Conservation (phyloP, 2,888 invertebrate genomes). For the Chelonus formosanus region DNA sequence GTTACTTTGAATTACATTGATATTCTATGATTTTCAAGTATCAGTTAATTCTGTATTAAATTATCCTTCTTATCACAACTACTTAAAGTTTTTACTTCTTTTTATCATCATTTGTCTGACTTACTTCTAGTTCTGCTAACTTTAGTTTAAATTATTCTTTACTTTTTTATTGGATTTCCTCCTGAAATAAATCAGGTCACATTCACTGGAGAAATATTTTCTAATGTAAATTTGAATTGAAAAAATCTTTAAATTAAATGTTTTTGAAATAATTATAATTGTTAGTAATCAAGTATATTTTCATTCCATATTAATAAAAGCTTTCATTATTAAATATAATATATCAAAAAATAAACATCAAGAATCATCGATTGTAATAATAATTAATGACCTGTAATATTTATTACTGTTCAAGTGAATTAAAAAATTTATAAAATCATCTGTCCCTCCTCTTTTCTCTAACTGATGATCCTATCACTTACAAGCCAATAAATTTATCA, state of each 20-base stretch:
- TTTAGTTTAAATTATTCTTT: constrained; percentile 9
- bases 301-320: too few relatives aligned
- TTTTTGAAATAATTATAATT: too few relatives aligned
- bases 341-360: neutral
- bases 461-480: too few relatives aligned
- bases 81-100: too few relatives aligned
- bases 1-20: too few relatives aligned
- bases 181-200: constrained; percentile 15
- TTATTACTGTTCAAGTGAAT: neutral
- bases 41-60: too few relatives aligned
- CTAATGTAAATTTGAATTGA: neutral
- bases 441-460: too few relatives aligned
- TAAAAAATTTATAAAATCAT: too few relatives aligned
- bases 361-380: neutral
- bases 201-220: constrained; percentile 7
- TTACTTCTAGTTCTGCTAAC: constrained; percentile 2
- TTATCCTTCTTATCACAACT: too few relatives aligned
- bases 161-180: constrained; percentile 1
- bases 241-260: neutral
- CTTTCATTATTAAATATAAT: neutral
- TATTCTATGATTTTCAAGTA: too few relatives aligned
- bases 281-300: too few relatives aligned
- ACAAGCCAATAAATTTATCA: too few relatives aligned
- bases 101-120: neutral
- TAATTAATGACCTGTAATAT: neutral